Evolutionary conservation across 2,797 vertebrate species (phyloP).

Genomic region (Tolypeutes matacus): DNA sequence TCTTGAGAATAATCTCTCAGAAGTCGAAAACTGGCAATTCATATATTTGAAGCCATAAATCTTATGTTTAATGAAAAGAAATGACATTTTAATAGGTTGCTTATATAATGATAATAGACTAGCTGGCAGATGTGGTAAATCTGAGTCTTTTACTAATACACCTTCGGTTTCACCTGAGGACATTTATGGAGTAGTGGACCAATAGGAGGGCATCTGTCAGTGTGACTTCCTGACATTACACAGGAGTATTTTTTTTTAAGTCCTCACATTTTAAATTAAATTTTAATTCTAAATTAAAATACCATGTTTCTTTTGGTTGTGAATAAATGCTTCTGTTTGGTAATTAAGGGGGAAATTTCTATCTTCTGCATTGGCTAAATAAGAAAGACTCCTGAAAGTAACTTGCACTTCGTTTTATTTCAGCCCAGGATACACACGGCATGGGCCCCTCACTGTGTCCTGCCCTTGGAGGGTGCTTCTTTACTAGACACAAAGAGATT

Average conservation of each 20-base stretch:
- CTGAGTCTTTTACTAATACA: not conserved
- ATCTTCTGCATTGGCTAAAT: not conserved
- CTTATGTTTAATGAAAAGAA: slow-evolving; percentile 79
- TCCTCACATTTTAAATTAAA: not conserved
- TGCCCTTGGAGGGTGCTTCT: fast-evolving
- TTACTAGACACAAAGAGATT: not conserved
- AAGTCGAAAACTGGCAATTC: not conserved
- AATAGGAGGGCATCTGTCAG: not conserved
- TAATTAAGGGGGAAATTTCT: slow-evolving; percentile 51
- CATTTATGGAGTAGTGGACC: slow-evolving; percentile 50
- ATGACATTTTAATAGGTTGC: slow-evolving; percentile 71
- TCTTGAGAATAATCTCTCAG: not conserved
- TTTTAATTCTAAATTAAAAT: not conserved
- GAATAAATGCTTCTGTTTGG: slow-evolving; percentile 66
- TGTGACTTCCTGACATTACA: not conserved
- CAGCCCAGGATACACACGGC: not conserved
- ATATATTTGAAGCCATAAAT: not conserved
- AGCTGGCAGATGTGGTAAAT: slow-evolving; percentile 35
- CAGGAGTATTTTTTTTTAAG: not conserved
- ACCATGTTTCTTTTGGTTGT: not conserved
- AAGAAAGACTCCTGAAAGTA: not conserved
- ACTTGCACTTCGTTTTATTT: not conserved
- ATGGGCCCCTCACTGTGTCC: not conserved
- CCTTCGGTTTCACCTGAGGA: not conserved
- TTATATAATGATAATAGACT: slow-evolving; percentile 71